phyloP scores from a whole-genome alignment of 2,888 invertebrate genomes.

The Scaptomyza reducta region DNA sequence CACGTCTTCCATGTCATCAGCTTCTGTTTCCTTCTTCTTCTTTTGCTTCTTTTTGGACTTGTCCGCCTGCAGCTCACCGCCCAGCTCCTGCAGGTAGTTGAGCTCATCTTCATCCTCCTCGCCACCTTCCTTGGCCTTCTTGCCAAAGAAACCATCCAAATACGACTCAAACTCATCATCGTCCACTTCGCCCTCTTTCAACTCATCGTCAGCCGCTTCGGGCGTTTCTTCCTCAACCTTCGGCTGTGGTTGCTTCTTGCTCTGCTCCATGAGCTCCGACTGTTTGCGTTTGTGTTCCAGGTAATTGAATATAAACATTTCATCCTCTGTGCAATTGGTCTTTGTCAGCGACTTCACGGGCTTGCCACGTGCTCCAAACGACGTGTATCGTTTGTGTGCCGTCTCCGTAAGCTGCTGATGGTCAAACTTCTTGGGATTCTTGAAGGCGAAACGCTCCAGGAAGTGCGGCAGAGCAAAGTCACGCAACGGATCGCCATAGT shows the following conservation, averaged over 20 bases:
- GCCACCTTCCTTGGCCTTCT: constrained; percentile 86
- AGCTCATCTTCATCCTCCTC: constrained; percentile 86
- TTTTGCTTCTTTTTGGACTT: constrained; percentile 70
- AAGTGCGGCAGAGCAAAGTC: constrained; percentile 96
- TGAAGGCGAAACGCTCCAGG: constrained; percentile 97
- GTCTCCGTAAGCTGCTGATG: constrained; percentile 83
- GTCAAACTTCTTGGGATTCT: constrained; percentile 92
- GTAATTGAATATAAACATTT: constrained; percentile 87
- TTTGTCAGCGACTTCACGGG: constrained; percentile 90
- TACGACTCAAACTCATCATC: constrained; percentile 86
- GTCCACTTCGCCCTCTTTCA: constrained; percentile 89
- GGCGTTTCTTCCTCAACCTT: constrained; percentile 76
- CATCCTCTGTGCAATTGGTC: constrained; percentile 94
- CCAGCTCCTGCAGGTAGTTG: constrained; percentile 89
- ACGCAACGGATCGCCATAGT: constrained; percentile 96
- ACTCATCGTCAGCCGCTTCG: constrained; percentile 84
- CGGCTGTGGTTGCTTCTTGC: constrained; percentile 81
- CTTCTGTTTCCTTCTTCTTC: constrained; percentile 79
- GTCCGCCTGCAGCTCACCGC: constrained; percentile 82
- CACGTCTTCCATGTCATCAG: constrained; percentile 82
- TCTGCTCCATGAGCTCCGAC: constrained; percentile 44
- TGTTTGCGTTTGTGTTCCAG: constrained; percentile 85
- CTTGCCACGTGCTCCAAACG: constrained; percentile 89
- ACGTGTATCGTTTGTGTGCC: constrained; percentile 87
- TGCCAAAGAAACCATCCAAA: constrained; percentile 84